These are phyloP conservation scores for Melanostigma gelatinosum DNA, from an alignment of 2,113 vertebrate species.

Conservation along the genomic window DNA sequence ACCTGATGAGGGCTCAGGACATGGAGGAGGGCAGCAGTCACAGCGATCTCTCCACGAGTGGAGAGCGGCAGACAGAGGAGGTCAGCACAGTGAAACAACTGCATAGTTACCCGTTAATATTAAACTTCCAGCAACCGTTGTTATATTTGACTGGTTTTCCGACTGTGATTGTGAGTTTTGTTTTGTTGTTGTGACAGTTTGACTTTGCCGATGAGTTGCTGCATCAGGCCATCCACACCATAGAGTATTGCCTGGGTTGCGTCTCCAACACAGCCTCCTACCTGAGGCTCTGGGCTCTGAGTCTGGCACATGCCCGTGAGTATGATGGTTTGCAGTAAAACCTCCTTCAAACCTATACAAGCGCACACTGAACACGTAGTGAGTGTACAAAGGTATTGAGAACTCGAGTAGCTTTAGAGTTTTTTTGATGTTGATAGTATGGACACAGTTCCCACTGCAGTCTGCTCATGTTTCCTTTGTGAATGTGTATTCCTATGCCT, in stretches of 20 bases:
- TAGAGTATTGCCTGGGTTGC: conserved; percentile 96
- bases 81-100: conserved; percentile 72
- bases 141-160: not conserved
- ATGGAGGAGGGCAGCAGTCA: conserved; percentile 88
- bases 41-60: conserved; percentile 79
- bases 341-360: not conserved
- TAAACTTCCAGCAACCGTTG: not conserved
- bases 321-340: conserved; percentile 42
- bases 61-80: conserved; percentile 84
- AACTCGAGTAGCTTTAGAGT: too few species aligned
- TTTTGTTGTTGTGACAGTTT: conserved; percentile 82
- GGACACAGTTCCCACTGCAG: not conserved
- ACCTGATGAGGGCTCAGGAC: conserved; percentile 86
- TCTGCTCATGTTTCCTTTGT: not conserved
- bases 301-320: conserved; percentile 97
- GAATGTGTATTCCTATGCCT: not conserved
- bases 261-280: conserved; percentile 98
- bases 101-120: not conserved
- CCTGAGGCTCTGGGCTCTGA: conserved; percentile 96
- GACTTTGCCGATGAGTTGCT: conserved; percentile 90
- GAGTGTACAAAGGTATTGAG: not conserved
- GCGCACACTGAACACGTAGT: not conserved
- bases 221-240: conserved; percentile 94
- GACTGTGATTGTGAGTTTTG: not conserved
- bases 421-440: not conserved